Conservation (phyloP, 1,140 invertebrate genomes). For the Pentalonia nigronervosa region DNA sequence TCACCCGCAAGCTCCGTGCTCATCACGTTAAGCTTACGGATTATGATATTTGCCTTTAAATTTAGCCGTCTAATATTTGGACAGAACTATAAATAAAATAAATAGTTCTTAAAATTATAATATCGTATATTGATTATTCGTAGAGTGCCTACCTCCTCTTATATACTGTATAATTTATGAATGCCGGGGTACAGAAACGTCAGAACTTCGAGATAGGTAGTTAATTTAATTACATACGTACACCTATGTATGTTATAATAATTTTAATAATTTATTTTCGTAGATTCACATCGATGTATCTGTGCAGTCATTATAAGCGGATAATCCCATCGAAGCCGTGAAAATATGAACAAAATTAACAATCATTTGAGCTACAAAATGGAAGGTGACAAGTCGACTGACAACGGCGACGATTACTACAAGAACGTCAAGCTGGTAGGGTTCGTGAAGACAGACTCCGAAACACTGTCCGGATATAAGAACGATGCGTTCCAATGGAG, state of each 20-base stretch:
- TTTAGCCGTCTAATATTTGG: too few relatives aligned
- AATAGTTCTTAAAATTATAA: too few relatives aligned
- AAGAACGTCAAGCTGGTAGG: slow-evolving; percentile 43
- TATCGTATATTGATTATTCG: neutral
- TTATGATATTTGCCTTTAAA: too few relatives aligned
- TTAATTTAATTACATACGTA: neutral
- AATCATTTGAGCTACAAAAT: slow-evolving; percentile 54
- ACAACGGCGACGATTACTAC: slow-evolving; percentile 38
- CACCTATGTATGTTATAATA: neutral
- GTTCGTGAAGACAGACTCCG: slow-evolving; percentile 39
- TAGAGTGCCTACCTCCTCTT: neutral
- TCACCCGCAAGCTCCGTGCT: too few relatives aligned
- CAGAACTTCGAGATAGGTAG: neutral
- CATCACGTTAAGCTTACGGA: too few relatives aligned
- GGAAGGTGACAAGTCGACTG: slow-evolving; percentile 34
- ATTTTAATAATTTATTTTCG: neutral
- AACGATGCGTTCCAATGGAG: slow-evolving; percentile 45
- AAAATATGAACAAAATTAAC: neutral
- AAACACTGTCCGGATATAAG: slow-evolving; percentile 32
- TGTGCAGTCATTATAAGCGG: neutral
- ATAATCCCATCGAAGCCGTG: neutral
- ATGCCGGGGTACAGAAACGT: neutral
- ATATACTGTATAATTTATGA: neutral
- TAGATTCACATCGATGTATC: neutral
- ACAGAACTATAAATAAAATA: too few relatives aligned